Percentiles rank a stretch among this genome's conserved stretches.
Conservation (phyloP, 2,113 vertebrate genomes). For the Dipodomys stephensi region DNA sequence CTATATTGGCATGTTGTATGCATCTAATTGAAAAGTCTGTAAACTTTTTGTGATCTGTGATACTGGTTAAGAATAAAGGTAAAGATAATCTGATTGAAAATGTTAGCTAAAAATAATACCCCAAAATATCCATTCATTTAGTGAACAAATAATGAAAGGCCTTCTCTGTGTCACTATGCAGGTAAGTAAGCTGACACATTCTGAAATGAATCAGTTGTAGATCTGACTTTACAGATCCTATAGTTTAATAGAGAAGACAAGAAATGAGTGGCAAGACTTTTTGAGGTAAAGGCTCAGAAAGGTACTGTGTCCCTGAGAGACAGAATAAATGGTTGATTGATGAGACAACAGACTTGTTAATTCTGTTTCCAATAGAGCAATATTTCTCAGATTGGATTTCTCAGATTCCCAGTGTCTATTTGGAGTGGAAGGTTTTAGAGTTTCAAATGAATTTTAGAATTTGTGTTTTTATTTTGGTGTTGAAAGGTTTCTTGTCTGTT, state of each 20-base stretch:
- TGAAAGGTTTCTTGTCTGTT: not conserved
- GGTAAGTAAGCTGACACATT: not conserved
- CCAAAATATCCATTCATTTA: conserved; percentile 28
- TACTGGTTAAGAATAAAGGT: conserved; percentile 12
- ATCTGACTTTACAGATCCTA: conserved; percentile 6
- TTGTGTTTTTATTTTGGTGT: conserved; percentile 50
- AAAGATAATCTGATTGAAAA: conserved; percentile 32
- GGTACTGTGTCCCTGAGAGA: not conserved
- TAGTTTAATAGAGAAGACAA: conserved; percentile 16
- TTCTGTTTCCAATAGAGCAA: not conserved
- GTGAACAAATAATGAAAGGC: not conserved
- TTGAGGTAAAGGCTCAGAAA: conserved; percentile 7
- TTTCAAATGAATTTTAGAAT: conserved; percentile 10
- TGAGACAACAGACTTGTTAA: not conserved
- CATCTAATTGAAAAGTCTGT: conserved; percentile 17
- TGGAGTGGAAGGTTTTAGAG: not conserved
- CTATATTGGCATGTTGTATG: not conserved
- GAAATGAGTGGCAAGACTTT: not conserved
- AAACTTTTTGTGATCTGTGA: conserved; percentile 44
- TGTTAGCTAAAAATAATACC: not conserved
- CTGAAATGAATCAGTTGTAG: not conserved
- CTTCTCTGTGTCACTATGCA: not conserved
- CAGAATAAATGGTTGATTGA: not conserved
- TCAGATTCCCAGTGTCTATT: not conserved
- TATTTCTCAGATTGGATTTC: conserved; percentile 28